phyloP scores from a whole-genome alignment of 1,140 invertebrate species.

The Drosophila aff. region DNA sequence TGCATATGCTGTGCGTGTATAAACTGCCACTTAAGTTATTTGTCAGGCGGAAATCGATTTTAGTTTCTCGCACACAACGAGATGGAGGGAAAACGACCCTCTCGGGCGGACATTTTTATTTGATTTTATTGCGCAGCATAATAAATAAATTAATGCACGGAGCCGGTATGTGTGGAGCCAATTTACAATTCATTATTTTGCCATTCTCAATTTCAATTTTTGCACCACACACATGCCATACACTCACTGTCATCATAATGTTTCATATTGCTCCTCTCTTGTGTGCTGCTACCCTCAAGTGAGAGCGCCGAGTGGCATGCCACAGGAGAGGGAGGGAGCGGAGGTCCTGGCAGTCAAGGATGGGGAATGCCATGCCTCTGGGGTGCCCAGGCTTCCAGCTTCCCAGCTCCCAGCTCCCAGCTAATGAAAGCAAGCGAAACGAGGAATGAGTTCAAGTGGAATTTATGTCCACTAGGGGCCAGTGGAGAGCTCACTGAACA shows the following conservation, averaged over 20 bases:
- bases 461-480: conserved; percentile 48
- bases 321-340: background rate
- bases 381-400: background rate
- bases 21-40: conserved; percentile 73
- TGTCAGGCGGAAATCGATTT: conserved; percentile 78
- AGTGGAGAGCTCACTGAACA: background rate
- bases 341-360: background rate
- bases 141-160: conserved; percentile 59
- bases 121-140: conserved; percentile 67
- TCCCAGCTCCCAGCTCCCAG: conserved; percentile 10
- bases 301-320: conserved; percentile 25
- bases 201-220: conserved; percentile 75
- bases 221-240: conserved; percentile 1
- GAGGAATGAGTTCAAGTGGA: conserved; percentile 46
- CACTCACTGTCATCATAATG: conserved; percentile 65
- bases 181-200: conserved; percentile 77
- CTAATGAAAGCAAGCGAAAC: conserved; percentile 42
- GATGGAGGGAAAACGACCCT: background rate
- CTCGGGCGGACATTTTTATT: conserved; percentile 52
- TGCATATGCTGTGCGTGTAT: conserved; percentile 29
- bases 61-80: conserved; percentile 45
- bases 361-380: conserved; percentile 8
- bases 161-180: conserved; percentile 38
- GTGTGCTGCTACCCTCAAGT: conserved; percentile 42
- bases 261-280: conserved; percentile 62